Evolutionary conservation across 2,113 vertebrate genomes (phyloP).

Genomic region (Albula goreensis): DNA sequence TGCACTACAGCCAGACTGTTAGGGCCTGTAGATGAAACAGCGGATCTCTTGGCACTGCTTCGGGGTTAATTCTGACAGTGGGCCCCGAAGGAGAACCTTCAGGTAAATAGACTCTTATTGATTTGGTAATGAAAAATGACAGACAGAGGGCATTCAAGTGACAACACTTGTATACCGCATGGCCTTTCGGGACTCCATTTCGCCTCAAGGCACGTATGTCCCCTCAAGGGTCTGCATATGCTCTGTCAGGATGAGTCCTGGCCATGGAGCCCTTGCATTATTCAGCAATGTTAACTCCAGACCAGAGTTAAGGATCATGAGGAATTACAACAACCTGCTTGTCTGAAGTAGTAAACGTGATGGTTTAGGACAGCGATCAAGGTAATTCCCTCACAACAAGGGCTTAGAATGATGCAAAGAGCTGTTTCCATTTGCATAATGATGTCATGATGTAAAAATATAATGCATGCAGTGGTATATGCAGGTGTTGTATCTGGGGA

Average conservation of each 20-base stretch:
- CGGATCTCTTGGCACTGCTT: background rate
- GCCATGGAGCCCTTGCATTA: background rate
- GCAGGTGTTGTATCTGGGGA: no score
- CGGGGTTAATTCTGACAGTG: background rate
- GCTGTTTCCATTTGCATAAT: no score
- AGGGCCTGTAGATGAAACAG: background rate
- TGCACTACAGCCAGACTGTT: background rate
- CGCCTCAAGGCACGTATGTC: background rate
- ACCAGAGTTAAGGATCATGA: background rate
- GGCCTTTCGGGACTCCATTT: background rate
- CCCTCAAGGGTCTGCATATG: background rate
- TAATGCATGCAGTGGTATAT: background rate
- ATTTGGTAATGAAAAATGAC: background rate
- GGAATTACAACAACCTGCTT: no score
- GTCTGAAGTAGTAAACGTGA: background rate
- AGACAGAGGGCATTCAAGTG: background rate
- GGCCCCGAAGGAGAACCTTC: background rate
- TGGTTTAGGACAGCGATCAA: background rate
- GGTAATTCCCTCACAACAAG: no score
- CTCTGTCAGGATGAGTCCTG: background rate
- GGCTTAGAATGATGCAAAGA: no score
- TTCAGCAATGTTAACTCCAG: background rate
- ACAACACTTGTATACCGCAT: background rate
- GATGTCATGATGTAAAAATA: background rate
- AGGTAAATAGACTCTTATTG: slow-evolving; percentile 4